These are phyloP conservation scores for Galeopsomyia nigrocyanea DNA, from an alignment of 2,888 invertebrate species.

Conservation along the genomic window DNA sequence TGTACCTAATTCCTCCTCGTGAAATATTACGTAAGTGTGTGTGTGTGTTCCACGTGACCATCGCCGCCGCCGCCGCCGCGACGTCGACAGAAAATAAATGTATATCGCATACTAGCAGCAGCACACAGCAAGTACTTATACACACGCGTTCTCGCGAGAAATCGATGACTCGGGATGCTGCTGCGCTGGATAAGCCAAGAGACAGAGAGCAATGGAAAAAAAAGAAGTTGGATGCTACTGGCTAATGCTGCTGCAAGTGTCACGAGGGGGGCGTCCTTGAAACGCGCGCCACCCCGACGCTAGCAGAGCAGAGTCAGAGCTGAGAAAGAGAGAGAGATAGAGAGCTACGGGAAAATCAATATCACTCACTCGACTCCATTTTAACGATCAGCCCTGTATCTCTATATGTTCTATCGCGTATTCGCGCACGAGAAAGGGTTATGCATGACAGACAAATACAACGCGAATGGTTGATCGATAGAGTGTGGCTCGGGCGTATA, in stretches of 20 bases:
- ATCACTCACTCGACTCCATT: conserved; percentile 41
- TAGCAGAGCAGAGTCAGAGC: neutral
- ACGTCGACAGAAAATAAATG: conserved; percentile 8
- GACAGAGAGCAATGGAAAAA: no score
- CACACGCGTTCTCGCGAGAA: no score
- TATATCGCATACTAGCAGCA: neutral
- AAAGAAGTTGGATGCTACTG: no score
- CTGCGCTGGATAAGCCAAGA: no score
- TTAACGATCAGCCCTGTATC: conserved; percentile 12
- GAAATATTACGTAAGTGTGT: conserved; percentile 41
- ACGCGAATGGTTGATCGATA: neutral
- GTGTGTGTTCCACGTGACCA: conserved; percentile 42
- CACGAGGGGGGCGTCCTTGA: conserved; percentile 27
- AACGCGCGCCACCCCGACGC: neutral
- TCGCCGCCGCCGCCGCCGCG: neutral
- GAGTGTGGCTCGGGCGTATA: neutral
- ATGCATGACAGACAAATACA: neutral
- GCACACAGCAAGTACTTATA: neutral
- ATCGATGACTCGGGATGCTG: no score
- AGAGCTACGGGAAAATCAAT: conserved; percentile 42
- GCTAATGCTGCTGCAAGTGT: neutral
- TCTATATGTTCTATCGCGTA: no score
- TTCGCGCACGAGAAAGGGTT: neutral
- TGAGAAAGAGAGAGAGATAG: neutral
- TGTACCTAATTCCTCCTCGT: conserved; percentile 27